Conservation (phyloP, 1,140 invertebrate species). For the Philopotamus ludificatus region DNA sequence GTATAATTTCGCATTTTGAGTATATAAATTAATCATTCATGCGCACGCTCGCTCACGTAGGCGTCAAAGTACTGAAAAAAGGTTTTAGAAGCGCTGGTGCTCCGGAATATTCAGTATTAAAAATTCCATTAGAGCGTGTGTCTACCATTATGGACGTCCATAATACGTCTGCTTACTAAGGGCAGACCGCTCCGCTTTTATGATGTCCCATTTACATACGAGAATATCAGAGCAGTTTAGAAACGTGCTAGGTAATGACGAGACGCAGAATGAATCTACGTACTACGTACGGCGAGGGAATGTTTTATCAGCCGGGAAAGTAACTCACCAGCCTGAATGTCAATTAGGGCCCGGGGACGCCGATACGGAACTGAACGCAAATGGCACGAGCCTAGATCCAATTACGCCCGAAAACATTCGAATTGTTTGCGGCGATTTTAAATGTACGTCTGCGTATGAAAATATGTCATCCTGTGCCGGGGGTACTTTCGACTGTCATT, state of each 20-base stretch:
- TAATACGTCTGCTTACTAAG: slow-evolving; percentile 14
- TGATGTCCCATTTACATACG: slow-evolving; percentile 18
- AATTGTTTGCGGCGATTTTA: too few relatives aligned
- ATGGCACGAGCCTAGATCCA: too few relatives aligned
- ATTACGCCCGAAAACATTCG: too few relatives aligned
- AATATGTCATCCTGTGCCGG: not conserved
- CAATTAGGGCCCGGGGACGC: too few relatives aligned
- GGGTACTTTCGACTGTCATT: not conserved
- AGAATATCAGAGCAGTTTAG: not conserved
- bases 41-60: not conserved
- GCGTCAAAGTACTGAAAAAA: not conserved
- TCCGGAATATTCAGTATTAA: slow-evolving; percentile 13
- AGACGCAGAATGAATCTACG: too few relatives aligned
- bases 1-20: too few relatives aligned
- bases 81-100: slow-evolving; percentile 9
- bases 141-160: slow-evolving; percentile 23
- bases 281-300: not conserved
- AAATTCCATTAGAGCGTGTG: slow-evolving; percentile 28
- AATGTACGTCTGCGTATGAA: too few relatives aligned
- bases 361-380: too few relatives aligned
- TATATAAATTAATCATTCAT: not conserved
- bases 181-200: slow-evolving; percentile 15
- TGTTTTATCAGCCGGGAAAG: too few relatives aligned
- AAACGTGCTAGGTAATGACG: too few relatives aligned
- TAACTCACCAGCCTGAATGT: too few relatives aligned